Conservation (phyloP, 2,888 invertebrate species). For the Trissoscelio sp. region DNA sequence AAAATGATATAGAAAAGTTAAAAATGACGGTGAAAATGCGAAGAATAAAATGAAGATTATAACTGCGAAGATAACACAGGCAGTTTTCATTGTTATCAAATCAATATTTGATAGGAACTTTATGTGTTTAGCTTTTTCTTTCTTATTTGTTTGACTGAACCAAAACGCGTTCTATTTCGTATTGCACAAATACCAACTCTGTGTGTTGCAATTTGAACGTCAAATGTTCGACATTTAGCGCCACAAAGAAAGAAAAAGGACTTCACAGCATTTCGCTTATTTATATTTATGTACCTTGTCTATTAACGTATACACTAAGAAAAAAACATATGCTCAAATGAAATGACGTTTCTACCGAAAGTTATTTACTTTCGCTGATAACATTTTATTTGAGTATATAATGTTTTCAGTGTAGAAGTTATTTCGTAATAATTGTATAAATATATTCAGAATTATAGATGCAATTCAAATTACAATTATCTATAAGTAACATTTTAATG, state of each 20-base stretch:
- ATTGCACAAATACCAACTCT: constrained; percentile 30
- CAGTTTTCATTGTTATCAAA: constrained; percentile 38
- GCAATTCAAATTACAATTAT: constrained; percentile 21
- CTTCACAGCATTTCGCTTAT: constrained; percentile 41
- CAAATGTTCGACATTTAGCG: neutral
- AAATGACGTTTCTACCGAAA: too few species aligned
- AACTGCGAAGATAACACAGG: constrained; percentile 34
- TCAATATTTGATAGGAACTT: constrained; percentile 53
- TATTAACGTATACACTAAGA: too few species aligned
- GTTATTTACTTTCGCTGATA: neutral
- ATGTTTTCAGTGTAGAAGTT: constrained; percentile 17
- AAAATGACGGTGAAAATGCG: neutral
- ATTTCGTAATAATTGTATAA: constrained; percentile 16
- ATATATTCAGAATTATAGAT: constrained; percentile 3
- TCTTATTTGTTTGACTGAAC: neutral
- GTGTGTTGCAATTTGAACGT: neutral
- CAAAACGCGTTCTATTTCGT: constrained; percentile 10
- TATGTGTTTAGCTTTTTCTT: constrained; percentile 33
- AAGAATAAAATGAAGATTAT: constrained; percentile 5
- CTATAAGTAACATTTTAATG: too few species aligned
- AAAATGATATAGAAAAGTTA: neutral
- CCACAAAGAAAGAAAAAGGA: constrained; percentile 42
- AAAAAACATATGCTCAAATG: too few species aligned
- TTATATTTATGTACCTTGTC: constrained; percentile 2
- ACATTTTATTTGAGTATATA: neutral